Evolutionary conservation across 2,888 invertebrate species (phyloP), one percentile per base, ranked within the genome.

Genomic region (Muscina levida): DNA sequence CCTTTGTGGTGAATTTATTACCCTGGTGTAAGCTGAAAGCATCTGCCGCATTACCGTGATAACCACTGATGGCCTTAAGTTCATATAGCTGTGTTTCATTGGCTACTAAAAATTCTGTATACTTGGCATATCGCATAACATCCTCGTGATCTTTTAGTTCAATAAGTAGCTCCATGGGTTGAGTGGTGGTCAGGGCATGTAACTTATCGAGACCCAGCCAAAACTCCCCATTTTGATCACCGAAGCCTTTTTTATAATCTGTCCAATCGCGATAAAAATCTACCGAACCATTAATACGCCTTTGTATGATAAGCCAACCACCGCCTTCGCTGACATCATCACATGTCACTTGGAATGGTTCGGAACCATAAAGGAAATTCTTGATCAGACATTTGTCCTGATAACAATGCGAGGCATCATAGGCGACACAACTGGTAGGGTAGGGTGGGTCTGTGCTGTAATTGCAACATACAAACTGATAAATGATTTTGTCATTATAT

Each of bases 141-240:
- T 65, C 53, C 11, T 72, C n/a, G 22, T 51, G 51, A 15, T 72
- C 72, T 5, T n/a, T 2, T 1, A 72, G 6, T 11, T 72, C 62
- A n/a, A 72, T 62, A 19, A 62, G 11, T 0, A 72, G 6, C 11
- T 65, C 62, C 8, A 72, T n/a, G 15, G 72, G 72, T 1, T 39
- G 31, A 11, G 6, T 42, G 3, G 15, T 24, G 3, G 66, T 73
- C 4, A 73, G 26, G 4, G 66, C 46, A 57, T 73, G 44, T 11
- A 73, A 56, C 44, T 73, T 73, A 46, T 73, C 73, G 19, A 73
- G 26, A 11, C 73, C 73, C 5, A 73, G 66, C 19, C 66, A 73
- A 46, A 73, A 66, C 46, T 73, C 73, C 0, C 73, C 73, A 57
- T 73, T 66, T n/a, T 66, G n/a, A 73, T 57, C 10, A 11, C 73